Evolutionary conservation across 2,113 vertebrate species (phyloP).

Genomic region (Atrichornis clamosus): DNA sequence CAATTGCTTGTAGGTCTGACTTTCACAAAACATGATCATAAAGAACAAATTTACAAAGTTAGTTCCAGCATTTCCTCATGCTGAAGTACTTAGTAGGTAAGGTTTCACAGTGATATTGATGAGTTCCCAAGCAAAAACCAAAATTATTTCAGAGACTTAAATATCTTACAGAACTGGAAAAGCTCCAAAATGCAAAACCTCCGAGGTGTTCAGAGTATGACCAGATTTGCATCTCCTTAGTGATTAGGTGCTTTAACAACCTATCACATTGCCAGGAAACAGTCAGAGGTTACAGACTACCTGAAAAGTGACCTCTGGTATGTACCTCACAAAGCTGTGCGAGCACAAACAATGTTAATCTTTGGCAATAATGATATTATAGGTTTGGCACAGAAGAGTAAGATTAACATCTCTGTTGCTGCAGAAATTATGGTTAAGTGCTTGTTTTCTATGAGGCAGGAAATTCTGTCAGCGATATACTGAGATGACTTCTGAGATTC

Average conservation of each 20-base stretch:
- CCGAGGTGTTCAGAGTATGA: neutral
- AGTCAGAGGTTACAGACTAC: neutral
- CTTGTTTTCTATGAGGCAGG: neutral
- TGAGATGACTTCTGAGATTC: neutral
- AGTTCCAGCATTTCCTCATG: neutral
- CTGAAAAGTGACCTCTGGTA: neutral
- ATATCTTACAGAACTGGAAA: neutral
- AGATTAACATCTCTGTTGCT: neutral
- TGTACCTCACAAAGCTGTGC: neutral
- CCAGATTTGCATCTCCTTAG: neutral
- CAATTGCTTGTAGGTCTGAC: neutral
- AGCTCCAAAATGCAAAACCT: neutral
- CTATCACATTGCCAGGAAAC: neutral
- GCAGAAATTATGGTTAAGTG: neutral
- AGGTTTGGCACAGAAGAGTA: neutral
- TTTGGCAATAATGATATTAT: neutral
- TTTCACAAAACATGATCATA: neutral
- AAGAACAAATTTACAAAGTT: neutral
- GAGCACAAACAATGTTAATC: neutral
- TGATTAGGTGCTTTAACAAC: neutral
- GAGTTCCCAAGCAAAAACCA: neutral
- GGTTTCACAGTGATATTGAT: neutral
- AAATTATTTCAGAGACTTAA: slow-evolving; percentile 5
- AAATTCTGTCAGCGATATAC: neutral
- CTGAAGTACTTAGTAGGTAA: neutral